Conservation (phyloP, 53 echinoderm and acorn worm species). For the Actinopyga echinites region DNA sequence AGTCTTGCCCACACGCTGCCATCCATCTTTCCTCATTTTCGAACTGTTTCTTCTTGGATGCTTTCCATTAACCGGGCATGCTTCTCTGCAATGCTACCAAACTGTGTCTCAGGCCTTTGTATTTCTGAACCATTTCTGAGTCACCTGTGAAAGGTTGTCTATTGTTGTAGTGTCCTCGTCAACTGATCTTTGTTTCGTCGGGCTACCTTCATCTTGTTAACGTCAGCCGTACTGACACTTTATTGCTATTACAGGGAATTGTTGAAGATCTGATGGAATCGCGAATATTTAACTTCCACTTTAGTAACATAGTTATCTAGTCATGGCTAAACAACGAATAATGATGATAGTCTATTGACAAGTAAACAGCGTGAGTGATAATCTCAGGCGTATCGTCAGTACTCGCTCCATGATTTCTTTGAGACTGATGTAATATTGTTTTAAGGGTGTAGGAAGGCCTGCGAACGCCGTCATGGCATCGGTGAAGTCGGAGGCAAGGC, state of each 20-base stretch:
- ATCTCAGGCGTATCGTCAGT: too few relatives aligned
- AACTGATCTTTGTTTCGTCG: conserved; percentile 61
- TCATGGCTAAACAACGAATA: too few relatives aligned
- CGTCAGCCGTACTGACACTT: conserved; percentile 36
- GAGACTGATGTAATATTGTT: too few relatives aligned
- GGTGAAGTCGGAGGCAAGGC: too few relatives aligned
- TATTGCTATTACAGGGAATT: neutral
- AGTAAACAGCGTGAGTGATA: too few relatives aligned
- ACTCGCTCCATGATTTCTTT: too few relatives aligned
- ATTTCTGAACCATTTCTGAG: conserved; percentile 45
- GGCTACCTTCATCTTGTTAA: conserved; percentile 58
- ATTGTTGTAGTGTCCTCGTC: conserved; percentile 49
- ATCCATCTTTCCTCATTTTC: conserved; percentile 55
- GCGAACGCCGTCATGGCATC: too few relatives aligned
- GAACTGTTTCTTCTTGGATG: conserved; percentile 40
- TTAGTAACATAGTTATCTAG: too few relatives aligned
- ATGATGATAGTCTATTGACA: too few relatives aligned
- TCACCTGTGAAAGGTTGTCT: conserved; percentile 53
- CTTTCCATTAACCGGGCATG: conserved; percentile 48
- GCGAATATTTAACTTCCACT: too few relatives aligned
- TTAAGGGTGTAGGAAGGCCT: too few relatives aligned
- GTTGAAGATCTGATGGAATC: conserved; percentile 18
- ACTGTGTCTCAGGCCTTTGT: conserved; percentile 69
- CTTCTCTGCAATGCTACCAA: conserved; percentile 2
- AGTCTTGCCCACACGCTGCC: conserved; percentile 62